These are phyloP conservation scores for Coccyzus lansbergi DNA, from an alignment of 2,797 vertebrate genomes.

Conservation along the genomic window DNA sequence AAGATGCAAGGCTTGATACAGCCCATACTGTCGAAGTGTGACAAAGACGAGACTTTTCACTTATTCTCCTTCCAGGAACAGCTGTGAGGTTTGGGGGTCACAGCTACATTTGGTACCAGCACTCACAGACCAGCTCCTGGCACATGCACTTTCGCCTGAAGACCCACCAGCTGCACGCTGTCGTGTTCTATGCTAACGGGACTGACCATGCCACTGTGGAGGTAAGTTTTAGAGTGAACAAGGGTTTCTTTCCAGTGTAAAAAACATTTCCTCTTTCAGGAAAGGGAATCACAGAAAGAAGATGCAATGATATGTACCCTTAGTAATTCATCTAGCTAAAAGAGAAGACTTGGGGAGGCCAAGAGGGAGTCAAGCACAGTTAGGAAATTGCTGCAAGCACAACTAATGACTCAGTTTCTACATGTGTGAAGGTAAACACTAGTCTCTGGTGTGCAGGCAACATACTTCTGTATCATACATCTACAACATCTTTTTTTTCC, in stretches of 20 bases:
- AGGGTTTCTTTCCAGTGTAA: not conserved
- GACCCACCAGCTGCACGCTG: slow-evolving; percentile 80
- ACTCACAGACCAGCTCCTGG: slow-evolving; percentile 78
- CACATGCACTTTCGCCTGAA: slow-evolving; percentile 85
- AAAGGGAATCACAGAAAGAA: not conserved
- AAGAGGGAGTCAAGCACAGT: not conserved
- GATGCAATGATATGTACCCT: not conserved
- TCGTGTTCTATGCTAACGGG: slow-evolving; percentile 81
- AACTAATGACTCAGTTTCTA: not conserved
- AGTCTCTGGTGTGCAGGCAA: not conserved
- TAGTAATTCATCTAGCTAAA: not conserved
- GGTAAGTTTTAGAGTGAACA: slow-evolving; percentile 74
- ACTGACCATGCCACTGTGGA: slow-evolving; percentile 82
- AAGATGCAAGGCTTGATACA: not conserved
- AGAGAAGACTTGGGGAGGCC: not conserved
- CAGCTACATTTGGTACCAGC: slow-evolving; percentile 85
- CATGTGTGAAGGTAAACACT: not conserved
- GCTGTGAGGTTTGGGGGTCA: slow-evolving; percentile 85
- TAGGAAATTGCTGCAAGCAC: not conserved
- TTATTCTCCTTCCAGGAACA: slow-evolving; percentile 78
- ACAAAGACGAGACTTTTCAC: not conserved
- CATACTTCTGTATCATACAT: not conserved
- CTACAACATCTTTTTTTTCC: not conserved
- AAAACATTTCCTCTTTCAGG: not conserved
- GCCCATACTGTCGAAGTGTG: not conserved